Evolutionary conservation across 2,888 invertebrate genomes (phyloP).

Genomic region (Catocala fraxini): DNA sequence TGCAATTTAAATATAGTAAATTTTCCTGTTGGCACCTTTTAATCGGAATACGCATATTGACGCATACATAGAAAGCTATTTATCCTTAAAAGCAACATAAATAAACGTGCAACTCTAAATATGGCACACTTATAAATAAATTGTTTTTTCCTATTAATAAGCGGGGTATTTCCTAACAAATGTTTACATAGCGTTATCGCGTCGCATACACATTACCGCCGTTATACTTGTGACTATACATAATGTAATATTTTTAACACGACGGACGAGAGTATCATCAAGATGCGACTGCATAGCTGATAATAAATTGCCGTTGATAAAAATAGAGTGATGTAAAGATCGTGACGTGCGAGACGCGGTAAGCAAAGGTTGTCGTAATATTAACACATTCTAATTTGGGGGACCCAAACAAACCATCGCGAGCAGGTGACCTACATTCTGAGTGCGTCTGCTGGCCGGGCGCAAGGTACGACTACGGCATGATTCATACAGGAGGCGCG

Average conservation of each 20-base stretch:
- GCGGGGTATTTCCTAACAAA: neutral
- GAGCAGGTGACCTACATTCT: conserved; percentile 83
- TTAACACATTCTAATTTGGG: conserved; percentile 83
- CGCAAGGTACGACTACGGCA: conserved; percentile 61
- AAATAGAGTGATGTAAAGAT: conserved; percentile 68
- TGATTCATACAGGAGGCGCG: conserved; percentile 71
- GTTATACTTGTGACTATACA: conserved; percentile 1
- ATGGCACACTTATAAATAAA: neutral
- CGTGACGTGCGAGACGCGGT: conserved; percentile 63
- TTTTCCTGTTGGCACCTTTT: conserved; percentile 5
- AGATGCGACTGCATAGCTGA: conserved; percentile 60
- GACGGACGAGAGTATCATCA: conserved; percentile 25
- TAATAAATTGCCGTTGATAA: conserved; percentile 53
- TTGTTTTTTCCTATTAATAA: conserved; percentile 1
- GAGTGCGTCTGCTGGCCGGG: conserved; percentile 73
- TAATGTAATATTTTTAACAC: conserved; percentile 6
- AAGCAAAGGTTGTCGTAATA: conserved; percentile 83
- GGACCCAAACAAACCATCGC: conserved; percentile 87
- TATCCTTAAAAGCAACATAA: neutral
- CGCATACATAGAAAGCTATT: neutral
- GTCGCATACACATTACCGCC: neutral
- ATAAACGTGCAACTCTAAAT: neutral
- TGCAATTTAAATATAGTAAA: neutral
- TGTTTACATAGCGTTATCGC: neutral
- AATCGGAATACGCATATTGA: neutral